phyloP scores from a whole-genome alignment of 1,140 invertebrate genomes.

The Luehdorfia chinensis region DNA sequence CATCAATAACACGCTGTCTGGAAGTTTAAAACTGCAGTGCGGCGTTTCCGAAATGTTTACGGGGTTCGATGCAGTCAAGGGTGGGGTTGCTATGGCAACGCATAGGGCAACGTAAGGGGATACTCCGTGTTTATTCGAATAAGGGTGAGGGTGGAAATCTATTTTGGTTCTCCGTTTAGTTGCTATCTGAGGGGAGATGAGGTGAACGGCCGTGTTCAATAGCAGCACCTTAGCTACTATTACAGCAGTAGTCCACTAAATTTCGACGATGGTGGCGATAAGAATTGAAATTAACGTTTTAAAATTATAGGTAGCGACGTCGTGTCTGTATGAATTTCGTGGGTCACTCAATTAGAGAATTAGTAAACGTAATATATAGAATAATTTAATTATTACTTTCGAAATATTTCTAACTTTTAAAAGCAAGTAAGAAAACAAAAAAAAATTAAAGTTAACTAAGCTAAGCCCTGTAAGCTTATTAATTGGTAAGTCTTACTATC shows the following conservation, averaged over 20 bases:
- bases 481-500: too few relatives aligned
- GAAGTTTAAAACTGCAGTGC: conserved; percentile 20
- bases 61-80: conserved; percentile 48
- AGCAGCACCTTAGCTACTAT: conserved; percentile 30
- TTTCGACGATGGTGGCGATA: conserved; percentile 1
- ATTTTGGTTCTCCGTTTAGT: conserved; percentile 58
- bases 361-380: background rate
- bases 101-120: conserved; percentile 60
- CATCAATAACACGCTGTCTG: conserved; percentile 28
- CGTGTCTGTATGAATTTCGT: background rate
- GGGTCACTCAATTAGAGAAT: background rate
- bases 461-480: too few relatives aligned
- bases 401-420: too few relatives aligned
- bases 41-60: conserved; percentile 28
- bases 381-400: too few relatives aligned
- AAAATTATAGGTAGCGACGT: conserved; percentile 2
- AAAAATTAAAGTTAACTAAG: too few relatives aligned
- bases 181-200: conserved; percentile 59
- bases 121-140: conserved; percentile 48
- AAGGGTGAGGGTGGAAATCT: conserved; percentile 69
- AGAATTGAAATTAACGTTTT: background rate
- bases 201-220: conserved; percentile 64
- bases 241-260: conserved; percentile 10
- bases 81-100: conserved; percentile 58
- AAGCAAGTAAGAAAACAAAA: too few relatives aligned